phyloP scores from a whole-genome alignment of 1,140 invertebrate genomes.

The Drosophila miranda region DNA sequence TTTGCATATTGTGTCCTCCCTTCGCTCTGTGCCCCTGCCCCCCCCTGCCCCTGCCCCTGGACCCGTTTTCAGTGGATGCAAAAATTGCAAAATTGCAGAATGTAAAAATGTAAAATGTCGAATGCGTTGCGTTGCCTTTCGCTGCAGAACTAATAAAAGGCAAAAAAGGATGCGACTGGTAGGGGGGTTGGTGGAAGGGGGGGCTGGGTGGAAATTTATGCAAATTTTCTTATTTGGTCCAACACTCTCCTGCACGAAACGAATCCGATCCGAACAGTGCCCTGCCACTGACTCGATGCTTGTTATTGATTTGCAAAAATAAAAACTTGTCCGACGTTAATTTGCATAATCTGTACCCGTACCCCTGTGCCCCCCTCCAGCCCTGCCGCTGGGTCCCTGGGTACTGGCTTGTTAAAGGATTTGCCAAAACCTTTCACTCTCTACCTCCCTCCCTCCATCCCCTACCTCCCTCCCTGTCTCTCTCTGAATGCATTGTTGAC shows the following conservation, averaged over 20 bases:
- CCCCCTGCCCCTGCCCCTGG: slow-evolving; percentile 1
- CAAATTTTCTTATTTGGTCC: slow-evolving; percentile 56
- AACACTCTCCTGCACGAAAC: slow-evolving; percentile 29
- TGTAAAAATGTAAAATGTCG: slow-evolving; percentile 67
- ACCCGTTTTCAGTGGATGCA: slow-evolving; percentile 17
- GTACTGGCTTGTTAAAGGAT: slow-evolving; percentile 73
- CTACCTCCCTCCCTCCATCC: no score
- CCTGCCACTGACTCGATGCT: slow-evolving; percentile 36
- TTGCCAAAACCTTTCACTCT: slow-evolving; percentile 67
- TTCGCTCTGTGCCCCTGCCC: slow-evolving; percentile 1
- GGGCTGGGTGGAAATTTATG: slow-evolving; percentile 52
- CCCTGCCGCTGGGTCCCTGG: slow-evolving; percentile 1
- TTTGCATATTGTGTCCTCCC: slow-evolving; percentile 70
- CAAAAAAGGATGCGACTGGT: slow-evolving; percentile 39
- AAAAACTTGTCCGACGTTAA: slow-evolving; percentile 59
- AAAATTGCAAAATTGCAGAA: slow-evolving; percentile 61
- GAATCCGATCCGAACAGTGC: slow-evolving; percentile 10
- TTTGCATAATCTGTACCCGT: slow-evolving; percentile 67
- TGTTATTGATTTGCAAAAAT: slow-evolving; percentile 64
- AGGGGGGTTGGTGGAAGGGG: slow-evolving; percentile 11
- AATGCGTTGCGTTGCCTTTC: slow-evolving; percentile 47
- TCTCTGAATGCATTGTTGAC: slow-evolving; percentile 68
- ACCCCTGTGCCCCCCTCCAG: background rate
- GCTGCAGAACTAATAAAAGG: slow-evolving; percentile 67
- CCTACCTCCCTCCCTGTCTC: no score